A percentile compares a stretch with the other conserved stretches of the same genome.
phyloP scores from a whole-genome alignment of 1,140 invertebrate species.

The Paraescarpia echinospica region DNA sequence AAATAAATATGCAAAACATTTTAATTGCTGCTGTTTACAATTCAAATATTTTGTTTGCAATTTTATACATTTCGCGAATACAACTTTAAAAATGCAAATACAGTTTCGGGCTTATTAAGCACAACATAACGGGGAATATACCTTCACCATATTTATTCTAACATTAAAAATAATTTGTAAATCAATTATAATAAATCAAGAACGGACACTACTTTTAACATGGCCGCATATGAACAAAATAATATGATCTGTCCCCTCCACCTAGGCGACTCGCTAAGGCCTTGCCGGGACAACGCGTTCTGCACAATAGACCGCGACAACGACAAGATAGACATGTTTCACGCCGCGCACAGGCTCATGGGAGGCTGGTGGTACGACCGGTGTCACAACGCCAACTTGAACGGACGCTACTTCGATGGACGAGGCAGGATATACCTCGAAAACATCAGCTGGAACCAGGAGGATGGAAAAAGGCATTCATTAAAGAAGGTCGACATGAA shows the following conservation, averaged over 20 bases:
- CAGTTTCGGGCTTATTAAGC: no score
- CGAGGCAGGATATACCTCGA: neutral
- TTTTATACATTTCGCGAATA: no score
- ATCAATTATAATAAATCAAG: no score
- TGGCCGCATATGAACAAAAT: neutral
- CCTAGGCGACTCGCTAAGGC: neutral
- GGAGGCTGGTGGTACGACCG: conserved; percentile 48
- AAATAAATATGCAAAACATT: no score
- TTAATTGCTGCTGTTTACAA: no score
- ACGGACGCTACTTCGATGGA: conserved; percentile 46
- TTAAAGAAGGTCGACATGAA: neutral
- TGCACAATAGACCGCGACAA: conserved; percentile 8
- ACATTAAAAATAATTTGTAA: no score
- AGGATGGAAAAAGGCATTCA: neutral
- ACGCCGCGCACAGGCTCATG: neutral
- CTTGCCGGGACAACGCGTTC: conserved; percentile 10
- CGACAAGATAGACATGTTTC: neutral
- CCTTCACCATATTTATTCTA: no score
- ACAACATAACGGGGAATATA: no score
- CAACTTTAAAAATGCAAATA: no score
- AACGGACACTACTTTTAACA: neutral
- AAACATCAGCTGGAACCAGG: neutral
- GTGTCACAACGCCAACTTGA: conserved; percentile 45
- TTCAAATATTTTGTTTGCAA: no score
- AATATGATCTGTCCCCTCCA: neutral